Percentiles rank a stretch among this genome's conserved stretches.
phyloP scores from a whole-genome alignment of 2,888 invertebrate species.

The Plebejus anna region DNA sequence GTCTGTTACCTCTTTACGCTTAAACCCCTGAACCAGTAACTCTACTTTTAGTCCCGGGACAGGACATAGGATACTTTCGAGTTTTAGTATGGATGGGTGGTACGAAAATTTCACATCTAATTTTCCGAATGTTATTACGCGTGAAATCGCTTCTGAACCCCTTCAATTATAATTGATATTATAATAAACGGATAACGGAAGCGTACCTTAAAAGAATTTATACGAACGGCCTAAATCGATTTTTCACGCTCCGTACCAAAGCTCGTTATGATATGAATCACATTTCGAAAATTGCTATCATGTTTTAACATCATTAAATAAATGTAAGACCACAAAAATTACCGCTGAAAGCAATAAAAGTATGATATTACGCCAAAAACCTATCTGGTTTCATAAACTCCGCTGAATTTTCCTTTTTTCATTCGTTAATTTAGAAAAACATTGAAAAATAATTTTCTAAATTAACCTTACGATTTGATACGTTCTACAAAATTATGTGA shows the following conservation, averaged over 20 bases:
- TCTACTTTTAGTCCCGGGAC: no score
- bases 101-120: conserved; percentile 51
- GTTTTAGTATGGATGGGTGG: not conserved
- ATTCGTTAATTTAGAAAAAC: not conserved
- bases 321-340: not conserved
- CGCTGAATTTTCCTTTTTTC: not conserved
- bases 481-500: not conserved
- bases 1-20: no score
- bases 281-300: conserved; percentile 1
- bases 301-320: not conserved
- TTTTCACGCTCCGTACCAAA: conserved; percentile 19
- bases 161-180: conserved; percentile 18
- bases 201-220: conserved; percentile 23
- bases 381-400: not conserved
- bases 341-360: not conserved
- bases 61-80: no score
- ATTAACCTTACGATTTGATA: not conserved
- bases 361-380: not conserved
- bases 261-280: conserved; percentile 11
- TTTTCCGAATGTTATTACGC: conserved; percentile 52
- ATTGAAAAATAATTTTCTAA: not conserved
- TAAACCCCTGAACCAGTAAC: no score
- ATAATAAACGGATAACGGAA: conserved; percentile 19
- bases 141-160: conserved; percentile 42
- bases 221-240: conserved; percentile 15